Conservation (phyloP, 2,113 vertebrate species). For the Ammospiza caudacuta region DNA sequence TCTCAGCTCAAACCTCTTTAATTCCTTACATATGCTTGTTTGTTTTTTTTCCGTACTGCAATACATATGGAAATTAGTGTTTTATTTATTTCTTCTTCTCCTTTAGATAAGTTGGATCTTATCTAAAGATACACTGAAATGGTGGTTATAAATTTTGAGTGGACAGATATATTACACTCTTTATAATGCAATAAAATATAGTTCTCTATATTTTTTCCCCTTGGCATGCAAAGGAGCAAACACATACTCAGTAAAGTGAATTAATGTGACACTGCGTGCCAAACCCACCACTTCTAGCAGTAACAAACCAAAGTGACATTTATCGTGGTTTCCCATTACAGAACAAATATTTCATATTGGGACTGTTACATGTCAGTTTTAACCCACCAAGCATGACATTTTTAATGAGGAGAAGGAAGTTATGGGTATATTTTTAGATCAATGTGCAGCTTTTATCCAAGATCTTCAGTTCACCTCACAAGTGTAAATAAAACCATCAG, state of each 20-base stretch:
- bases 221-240: background rate
- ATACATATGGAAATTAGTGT: background rate
- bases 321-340: background rate
- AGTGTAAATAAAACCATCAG: background rate
- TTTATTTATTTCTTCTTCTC: background rate
- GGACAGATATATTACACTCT: background rate
- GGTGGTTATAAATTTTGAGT: background rate
- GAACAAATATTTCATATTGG: background rate
- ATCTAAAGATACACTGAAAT: background rate
- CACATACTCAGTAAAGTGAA: background rate
- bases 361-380: background rate
- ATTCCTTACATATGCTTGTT: rapidly evolving
- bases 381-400: background rate
- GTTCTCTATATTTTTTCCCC: background rate
- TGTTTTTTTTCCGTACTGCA: background rate
- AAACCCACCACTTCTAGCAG: background rate
- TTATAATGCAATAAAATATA: background rate
- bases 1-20: background rate
- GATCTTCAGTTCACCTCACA: background rate
- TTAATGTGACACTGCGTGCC: background rate
- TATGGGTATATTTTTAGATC: background rate
- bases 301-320: background rate
- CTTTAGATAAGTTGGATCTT: background rate
- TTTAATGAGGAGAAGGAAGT: background rate
- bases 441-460: background rate